phyloP scores from a whole-genome alignment of 64 coral and sea anemone genomes.

The Trachythela sp. region DNA sequence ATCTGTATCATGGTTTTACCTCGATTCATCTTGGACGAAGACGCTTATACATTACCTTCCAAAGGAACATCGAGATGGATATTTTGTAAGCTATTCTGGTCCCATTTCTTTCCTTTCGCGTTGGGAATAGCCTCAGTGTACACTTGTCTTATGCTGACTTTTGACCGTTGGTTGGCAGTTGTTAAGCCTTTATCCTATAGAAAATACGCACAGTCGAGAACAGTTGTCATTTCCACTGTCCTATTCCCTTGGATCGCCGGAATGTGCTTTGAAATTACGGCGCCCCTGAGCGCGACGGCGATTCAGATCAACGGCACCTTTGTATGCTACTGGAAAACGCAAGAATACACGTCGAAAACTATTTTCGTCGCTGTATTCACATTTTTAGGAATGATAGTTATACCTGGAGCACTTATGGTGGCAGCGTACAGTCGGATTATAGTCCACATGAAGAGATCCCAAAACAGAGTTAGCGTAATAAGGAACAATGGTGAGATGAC shows the following conservation, averaged over 20 bases:
- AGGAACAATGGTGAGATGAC: background rate
- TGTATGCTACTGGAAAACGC: background rate
- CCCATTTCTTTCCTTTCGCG: conserved; percentile 25
- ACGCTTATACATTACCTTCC: conserved; percentile 9
- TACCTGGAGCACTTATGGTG: background rate
- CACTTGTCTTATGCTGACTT: conserved; percentile 42
- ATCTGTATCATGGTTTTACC: conserved; percentile 42
- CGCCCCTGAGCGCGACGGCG: background rate
- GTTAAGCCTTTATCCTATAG: background rate
- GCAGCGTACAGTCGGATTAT: background rate
- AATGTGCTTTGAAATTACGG: background rate
- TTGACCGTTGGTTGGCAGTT: conserved; percentile 54
- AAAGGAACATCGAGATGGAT: background rate
- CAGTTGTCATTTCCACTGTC: background rate
- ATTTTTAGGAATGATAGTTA: background rate
- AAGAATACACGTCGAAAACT: background rate
- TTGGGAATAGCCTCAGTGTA: conserved; percentile 46
- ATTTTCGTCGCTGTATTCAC: background rate
- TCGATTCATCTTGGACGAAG: conserved; percentile 13
- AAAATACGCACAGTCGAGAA: background rate
- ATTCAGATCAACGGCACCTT: background rate
- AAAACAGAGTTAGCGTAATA: background rate
- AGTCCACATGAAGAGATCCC: background rate
- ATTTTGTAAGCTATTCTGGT: conserved; percentile 56
- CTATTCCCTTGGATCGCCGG: background rate